Evolutionary conservation across 2,797 vertebrate species (phyloP).

Genomic region (Amblyopsis hoosieri): DNA sequence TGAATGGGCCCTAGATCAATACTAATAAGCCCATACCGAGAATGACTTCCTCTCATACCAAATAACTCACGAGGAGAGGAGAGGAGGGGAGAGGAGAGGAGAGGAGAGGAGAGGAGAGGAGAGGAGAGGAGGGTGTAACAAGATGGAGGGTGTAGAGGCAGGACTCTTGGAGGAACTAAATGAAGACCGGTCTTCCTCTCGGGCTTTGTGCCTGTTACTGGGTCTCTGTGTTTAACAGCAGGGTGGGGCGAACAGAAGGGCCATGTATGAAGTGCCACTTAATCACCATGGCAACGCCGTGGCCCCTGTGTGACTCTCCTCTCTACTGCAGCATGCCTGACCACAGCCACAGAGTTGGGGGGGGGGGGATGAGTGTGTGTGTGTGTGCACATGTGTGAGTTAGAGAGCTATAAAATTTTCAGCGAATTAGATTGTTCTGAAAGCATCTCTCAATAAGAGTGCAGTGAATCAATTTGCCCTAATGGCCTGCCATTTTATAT

Average conservation of each 20-base stretch:
- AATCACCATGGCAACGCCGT: constrained; percentile 62
- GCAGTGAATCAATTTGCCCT: constrained; percentile 40
- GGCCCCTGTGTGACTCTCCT: constrained; percentile 46
- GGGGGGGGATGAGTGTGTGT: constrained; percentile 15
- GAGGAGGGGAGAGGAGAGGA: constrained; percentile 20
- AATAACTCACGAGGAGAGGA: constrained; percentile 56
- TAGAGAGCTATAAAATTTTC: constrained; percentile 55
- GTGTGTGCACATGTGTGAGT: constrained; percentile 8
- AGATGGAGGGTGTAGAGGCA: constrained; percentile 8
- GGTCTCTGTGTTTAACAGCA: constrained; percentile 54
- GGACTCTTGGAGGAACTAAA: too few species aligned
- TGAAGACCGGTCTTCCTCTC: constrained; percentile 13
- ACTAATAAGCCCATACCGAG: constrained; percentile 71
- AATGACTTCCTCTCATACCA: constrained; percentile 71
- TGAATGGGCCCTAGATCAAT: constrained; percentile 74
- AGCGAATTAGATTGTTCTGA: constrained; percentile 79
- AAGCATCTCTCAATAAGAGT: constrained; percentile 79
- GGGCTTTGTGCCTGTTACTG: constrained; percentile 10
- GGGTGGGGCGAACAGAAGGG: constrained; percentile 50
- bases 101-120: neutral
- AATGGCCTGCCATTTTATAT: constrained; percentile 5
- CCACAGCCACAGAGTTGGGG: constrained; percentile 44
- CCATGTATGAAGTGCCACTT: constrained; percentile 60
- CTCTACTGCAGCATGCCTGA: constrained; percentile 45
- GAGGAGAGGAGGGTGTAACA: constrained; percentile 18